Conservation (phyloP, 2,888 invertebrate genomes). For the Drosophila paramelanica region DNA sequence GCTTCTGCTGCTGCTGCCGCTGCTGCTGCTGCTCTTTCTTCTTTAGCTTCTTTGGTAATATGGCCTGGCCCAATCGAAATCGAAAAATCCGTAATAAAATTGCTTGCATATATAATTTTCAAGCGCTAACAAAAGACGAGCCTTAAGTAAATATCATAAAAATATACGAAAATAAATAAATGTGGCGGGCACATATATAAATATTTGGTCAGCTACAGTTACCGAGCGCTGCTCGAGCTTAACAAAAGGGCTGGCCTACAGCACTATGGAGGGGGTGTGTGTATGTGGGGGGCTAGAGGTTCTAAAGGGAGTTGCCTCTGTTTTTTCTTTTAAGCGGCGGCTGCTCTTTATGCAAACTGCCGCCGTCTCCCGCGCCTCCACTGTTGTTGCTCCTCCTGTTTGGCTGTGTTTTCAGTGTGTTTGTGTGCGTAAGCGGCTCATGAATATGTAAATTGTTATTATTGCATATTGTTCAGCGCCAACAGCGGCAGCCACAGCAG, state of each 20-base stretch:
- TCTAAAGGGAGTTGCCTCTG: conserved; percentile 41
- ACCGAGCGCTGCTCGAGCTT: conserved; percentile 36
- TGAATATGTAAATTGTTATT: conserved; percentile 80
- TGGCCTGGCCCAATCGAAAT: conserved; percentile 9
- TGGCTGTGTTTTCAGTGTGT: conserved; percentile 51
- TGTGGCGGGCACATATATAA: conserved; percentile 64
- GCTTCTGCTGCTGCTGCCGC: conserved; percentile 15
- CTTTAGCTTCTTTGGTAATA: background rate
- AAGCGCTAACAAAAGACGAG: conserved; percentile 43
- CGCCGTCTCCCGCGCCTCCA: conserved; percentile 6
- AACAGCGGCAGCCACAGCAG: conserved; percentile 27
- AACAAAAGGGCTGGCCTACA: conserved; percentile 62
- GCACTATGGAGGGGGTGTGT: background rate
- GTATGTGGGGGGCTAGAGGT: background rate
- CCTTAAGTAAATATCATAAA: conserved; percentile 72
- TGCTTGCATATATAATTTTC: conserved; percentile 31
- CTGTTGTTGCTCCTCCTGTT: conserved; percentile 23
- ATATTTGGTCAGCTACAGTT: conserved; percentile 76
- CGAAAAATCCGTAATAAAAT: conserved; percentile 29
- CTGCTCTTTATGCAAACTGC: conserved; percentile 78
- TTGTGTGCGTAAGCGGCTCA: conserved; percentile 70
- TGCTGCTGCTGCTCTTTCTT: conserved; percentile 6
- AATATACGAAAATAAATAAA: conserved; percentile 75
- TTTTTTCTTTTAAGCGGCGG: conserved; percentile 62
- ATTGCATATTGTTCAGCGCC: conserved; percentile 77